These are phyloP conservation scores for Chroicocephalus ridibundus DNA, from an alignment of 2,113 vertebrate genomes.

Conservation along the genomic window DNA sequence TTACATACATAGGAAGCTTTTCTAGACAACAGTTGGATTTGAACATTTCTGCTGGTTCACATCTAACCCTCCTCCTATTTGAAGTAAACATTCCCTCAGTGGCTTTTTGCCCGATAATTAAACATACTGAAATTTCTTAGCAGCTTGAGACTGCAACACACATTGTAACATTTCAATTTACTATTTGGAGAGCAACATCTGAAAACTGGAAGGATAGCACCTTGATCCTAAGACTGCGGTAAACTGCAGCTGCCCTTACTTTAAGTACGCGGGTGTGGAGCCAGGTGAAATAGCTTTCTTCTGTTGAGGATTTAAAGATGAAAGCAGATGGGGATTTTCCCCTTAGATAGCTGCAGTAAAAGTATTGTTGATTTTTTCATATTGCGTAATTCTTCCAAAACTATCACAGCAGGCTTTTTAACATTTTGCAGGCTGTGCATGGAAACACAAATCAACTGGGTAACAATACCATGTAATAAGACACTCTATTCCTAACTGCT, in stretches of 20 bases:
- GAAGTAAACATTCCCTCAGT: background rate
- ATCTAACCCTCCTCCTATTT: background rate
- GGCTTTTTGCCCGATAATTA: background rate
- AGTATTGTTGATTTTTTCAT: conserved; percentile 1
- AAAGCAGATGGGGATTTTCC: conserved; percentile 57
- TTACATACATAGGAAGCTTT: background rate
- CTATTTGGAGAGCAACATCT: background rate
- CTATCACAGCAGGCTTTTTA: background rate
- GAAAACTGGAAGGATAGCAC: background rate
- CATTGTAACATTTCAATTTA: background rate
- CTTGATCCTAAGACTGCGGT: background rate
- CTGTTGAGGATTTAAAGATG: conserved; percentile 34
- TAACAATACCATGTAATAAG: background rate
- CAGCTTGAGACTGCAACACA: background rate
- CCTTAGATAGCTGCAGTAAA: conserved; percentile 11
- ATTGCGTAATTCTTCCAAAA: background rate
- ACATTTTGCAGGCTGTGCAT: background rate
- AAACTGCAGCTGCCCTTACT: conserved; percentile 13
- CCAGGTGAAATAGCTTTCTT: conserved; percentile 35
- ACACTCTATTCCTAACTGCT: conserved; percentile 2
- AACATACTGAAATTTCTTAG: background rate
- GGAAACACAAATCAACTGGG: background rate
- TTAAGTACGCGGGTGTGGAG: background rate
- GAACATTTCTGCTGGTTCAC: background rate
- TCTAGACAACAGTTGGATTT: background rate